phyloP scores from a whole-genome alignment of 2,113 vertebrate species.

The Marmota flaviventris region DNA sequence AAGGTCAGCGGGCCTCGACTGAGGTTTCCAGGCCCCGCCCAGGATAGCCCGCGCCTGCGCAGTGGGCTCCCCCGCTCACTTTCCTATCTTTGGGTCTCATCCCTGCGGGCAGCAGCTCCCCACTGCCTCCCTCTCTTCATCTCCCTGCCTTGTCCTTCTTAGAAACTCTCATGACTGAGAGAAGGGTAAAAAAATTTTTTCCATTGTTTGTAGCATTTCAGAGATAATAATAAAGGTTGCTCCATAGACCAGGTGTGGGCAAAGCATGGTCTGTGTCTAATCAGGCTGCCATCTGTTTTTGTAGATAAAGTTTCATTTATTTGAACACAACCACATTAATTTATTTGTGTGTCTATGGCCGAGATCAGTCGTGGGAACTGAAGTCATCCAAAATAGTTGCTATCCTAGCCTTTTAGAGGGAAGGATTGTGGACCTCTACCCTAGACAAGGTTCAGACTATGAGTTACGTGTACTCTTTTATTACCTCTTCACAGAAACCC shows the following conservation, averaged over 20 bases:
- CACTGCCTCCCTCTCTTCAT: accelerated
- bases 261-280: neutral
- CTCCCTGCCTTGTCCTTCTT: neutral
- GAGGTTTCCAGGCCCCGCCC: neutral
- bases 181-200: neutral
- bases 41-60: neutral
- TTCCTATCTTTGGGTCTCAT: neutral
- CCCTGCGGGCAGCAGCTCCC: neutral
- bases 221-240: neutral
- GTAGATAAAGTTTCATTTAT: slow-evolving; percentile 30
- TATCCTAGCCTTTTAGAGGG: neutral
- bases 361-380: neutral
- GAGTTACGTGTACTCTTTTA: neutral
- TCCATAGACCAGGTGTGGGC: neutral
- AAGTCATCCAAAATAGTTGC: neutral
- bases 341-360: neutral
- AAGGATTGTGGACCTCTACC: neutral
- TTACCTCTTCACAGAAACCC: neutral
- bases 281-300: neutral
- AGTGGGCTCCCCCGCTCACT: no score
- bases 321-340: neutral
- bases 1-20: neutral
- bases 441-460: neutral
- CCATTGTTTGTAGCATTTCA: neutral
- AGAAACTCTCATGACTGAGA: neutral